Evolutionary conservation across 1,140 invertebrate species (phyloP).

Genomic region (Pogonognathellus flavescens): DNA sequence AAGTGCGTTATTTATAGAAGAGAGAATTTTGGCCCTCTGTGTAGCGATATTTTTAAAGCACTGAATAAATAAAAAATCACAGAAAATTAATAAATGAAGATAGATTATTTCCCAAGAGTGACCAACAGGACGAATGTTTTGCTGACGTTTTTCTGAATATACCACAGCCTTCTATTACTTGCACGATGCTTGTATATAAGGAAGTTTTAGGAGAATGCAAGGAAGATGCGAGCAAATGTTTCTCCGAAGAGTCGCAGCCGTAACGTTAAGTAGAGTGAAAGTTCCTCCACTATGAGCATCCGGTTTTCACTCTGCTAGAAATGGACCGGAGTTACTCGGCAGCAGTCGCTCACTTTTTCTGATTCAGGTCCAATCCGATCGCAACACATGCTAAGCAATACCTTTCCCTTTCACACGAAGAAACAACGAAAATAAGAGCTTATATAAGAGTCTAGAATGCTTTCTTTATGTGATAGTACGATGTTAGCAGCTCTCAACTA

Average conservation of each 20-base stretch:
- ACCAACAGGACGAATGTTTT: not conserved
- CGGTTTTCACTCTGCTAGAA: slow-evolving; percentile 25
- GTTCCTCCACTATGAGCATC: slow-evolving; percentile 30
- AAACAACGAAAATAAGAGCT: too few relatives aligned
- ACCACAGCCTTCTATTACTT: not conserved
- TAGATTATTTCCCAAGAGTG: slow-evolving; percentile 31
- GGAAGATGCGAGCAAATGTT: not conserved
- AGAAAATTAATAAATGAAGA: slow-evolving; percentile 35
- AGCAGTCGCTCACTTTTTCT: not conserved
- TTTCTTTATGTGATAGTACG: too few relatives aligned
- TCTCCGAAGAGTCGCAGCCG: slow-evolving; percentile 2
- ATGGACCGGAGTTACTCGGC: not conserved
- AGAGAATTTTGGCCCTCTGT: too few relatives aligned
- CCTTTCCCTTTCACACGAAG: too few relatives aligned
- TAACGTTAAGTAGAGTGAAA: slow-evolving; percentile 22
- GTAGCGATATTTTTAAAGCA: too few relatives aligned
- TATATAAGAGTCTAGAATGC: too few relatives aligned
- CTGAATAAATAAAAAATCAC: slow-evolving; percentile 38
- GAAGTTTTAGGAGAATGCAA: not conserved
- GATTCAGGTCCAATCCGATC: too few relatives aligned
- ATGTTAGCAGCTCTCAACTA: too few relatives aligned
- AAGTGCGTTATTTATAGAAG: too few relatives aligned
- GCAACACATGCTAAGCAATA: too few relatives aligned
- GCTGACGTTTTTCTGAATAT: too few relatives aligned
- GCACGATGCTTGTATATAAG: not conserved